Evolutionary conservation across 1,140 invertebrate genomes (phyloP), one percentile per base, ranked within the genome.

Genomic region (Antheraea pernyi): DNA sequence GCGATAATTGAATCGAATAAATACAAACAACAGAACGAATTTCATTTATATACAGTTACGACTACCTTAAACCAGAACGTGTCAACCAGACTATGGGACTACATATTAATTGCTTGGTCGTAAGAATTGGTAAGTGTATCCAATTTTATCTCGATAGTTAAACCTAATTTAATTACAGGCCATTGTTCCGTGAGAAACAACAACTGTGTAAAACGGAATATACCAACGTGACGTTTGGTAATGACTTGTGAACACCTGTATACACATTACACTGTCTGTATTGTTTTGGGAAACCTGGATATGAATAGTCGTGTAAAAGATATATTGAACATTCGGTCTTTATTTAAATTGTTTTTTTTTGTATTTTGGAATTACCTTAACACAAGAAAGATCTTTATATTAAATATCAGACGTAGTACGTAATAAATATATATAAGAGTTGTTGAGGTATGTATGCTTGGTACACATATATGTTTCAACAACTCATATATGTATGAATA

Each of bases 81-180:
- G 61, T 19, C 16, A 16, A 60, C 37, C 59, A 65, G 9, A 59
- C 42, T 59, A 19, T 61, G 19, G 19, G 11, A 30, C 19, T 5
- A 22, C 19, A 22, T 69, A 74, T 74, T 72, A 74, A 72, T 73
- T 68, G 71, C 22, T 30, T 30, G 22, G 22, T 4, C 22, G 22
- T 30, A 30, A 30, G 22, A 30, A 30, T 30, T 30, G 22, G 68
- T 78, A 71, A 73, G 73, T 80, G 73, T 73, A 62, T 80, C 67
- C 36, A 67, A 39, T 72, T 74, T 75, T 70, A 74, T 71, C 68
- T 60, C 39, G 66, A 42, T 19, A n/a, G 71, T 64, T 69, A 42
- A 76, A 78, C 67, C 78, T 80, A 77, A 84, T 81, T 85, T 84
- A 80, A 87, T 82, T 81, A 83, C 67, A 75, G 63, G 36, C 75